These are phyloP conservation scores for Polypedilum vanderplanki DNA, from an alignment of 1,140 invertebrate species.

Conservation along the genomic window DNA sequence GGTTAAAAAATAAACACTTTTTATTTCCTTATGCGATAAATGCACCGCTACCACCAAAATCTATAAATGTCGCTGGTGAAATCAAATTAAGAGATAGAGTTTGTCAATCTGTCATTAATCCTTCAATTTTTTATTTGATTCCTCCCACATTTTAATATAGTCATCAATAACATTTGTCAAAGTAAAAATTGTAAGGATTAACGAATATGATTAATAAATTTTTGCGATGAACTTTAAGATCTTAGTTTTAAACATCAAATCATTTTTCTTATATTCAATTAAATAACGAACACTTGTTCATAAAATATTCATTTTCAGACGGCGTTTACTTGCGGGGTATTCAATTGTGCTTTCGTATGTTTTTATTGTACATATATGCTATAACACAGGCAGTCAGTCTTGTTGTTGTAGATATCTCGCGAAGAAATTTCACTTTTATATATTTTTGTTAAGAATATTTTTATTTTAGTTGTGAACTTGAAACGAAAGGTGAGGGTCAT, in stretches of 20 bases:
- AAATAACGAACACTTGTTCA: background rate
- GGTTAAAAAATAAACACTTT: background rate
- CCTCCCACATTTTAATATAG: background rate
- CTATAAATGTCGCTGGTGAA: background rate
- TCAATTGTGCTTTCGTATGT: background rate
- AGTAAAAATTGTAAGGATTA: slow-evolving; percentile 16
- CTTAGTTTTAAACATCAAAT: background rate
- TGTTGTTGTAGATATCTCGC: background rate
- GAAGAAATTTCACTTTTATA: background rate
- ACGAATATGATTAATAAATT: background rate
- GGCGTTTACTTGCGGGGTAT: background rate
- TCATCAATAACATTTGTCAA: background rate
- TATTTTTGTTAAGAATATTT: background rate
- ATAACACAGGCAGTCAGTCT: background rate
- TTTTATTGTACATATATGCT: background rate
- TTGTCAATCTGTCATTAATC: background rate
- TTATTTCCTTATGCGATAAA: background rate
- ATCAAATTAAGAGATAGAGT: background rate
- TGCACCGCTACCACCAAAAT: background rate
- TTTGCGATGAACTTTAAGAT: background rate
- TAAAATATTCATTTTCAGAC: background rate
- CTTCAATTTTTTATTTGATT: slow-evolving; percentile 6
- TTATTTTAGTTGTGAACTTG: background rate
- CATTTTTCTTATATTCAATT: background rate
- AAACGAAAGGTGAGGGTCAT: slow-evolving; percentile 11